phyloP scores from a whole-genome alignment of 2,888 invertebrate species.

The Conomelus anceps region DNA sequence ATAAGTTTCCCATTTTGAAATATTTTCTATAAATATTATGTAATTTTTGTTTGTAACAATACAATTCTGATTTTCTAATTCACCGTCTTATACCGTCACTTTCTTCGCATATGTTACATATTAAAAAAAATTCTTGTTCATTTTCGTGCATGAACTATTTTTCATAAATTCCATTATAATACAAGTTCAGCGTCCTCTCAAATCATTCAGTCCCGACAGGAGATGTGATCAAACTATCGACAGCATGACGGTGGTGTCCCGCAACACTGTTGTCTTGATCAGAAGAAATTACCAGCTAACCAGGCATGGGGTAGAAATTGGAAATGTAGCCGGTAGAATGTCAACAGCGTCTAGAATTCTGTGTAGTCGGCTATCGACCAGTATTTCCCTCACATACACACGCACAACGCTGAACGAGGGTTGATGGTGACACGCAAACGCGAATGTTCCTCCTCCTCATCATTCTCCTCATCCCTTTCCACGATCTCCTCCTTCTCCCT shows the following conservation, averaged over 20 bases:
- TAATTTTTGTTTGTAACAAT: too few species aligned
- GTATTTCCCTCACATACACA: not conserved
- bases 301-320: not conserved
- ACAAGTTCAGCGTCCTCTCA: not conserved
- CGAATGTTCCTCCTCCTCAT: not conserved
- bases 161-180: not conserved
- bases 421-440: not conserved
- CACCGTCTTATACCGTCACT: too few species aligned
- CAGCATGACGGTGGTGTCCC: not conserved
- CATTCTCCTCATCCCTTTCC: not conserved
- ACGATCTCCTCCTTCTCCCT: not conserved
- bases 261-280: too few species aligned
- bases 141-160: too few species aligned
- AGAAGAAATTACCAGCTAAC: not conserved
- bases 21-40: too few species aligned
- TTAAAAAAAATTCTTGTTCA: not conserved
- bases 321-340: not conserved
- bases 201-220: too few species aligned
- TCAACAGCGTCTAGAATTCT: not conserved
- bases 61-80: too few species aligned
- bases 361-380: not conserved
- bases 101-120: too few species aligned
- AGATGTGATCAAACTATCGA: not conserved
- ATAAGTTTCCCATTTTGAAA: too few species aligned
- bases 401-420: not conserved